phyloP scores from a whole-genome alignment of 2,888 invertebrate species.

The Folsomia manolachei region DNA sequence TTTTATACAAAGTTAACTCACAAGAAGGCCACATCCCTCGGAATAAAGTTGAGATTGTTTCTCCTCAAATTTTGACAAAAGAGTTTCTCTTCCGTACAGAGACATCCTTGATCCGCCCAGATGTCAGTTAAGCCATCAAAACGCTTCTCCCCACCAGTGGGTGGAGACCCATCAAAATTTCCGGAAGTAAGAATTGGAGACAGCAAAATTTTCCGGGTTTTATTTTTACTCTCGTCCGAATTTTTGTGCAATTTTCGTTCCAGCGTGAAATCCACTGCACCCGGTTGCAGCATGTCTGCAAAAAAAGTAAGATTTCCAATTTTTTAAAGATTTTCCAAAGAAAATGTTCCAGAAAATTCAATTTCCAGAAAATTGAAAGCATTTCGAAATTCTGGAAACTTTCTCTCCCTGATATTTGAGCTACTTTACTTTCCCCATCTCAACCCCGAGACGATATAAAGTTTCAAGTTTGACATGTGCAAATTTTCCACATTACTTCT shows the following conservation, averaged over 20 bases:
- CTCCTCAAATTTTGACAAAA: conserved; percentile 26
- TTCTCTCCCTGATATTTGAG: too few relatives aligned
- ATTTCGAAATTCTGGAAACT: too few relatives aligned
- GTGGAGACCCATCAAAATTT: too few relatives aligned
- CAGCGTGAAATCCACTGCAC: not conserved
- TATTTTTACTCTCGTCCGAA: not conserved
- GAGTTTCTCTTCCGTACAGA: conserved; percentile 7
- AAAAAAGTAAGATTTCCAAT: too few relatives aligned
- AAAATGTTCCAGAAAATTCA: too few relatives aligned
- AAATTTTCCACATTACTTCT: not conserved
- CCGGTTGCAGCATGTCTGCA: not conserved
- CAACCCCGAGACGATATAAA: too few relatives aligned
- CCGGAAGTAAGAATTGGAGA: too few relatives aligned
- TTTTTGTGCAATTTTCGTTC: not conserved
- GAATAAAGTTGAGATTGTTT: conserved; percentile 11
- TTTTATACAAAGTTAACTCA: too few relatives aligned
- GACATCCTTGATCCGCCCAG: conserved; percentile 1
- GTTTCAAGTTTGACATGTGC: not conserved
- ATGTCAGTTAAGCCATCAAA: not conserved
- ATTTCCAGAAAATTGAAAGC: too few relatives aligned
- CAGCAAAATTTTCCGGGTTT: not conserved
- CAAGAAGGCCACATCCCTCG: conserved; percentile 14
- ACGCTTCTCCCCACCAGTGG: too few relatives aligned
- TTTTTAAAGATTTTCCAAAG: too few relatives aligned
- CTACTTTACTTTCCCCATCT: too few relatives aligned